Base-by-base conservation (phyloP, 2,797 vertebrate species). In the Myiothlypis coronata region DNA sequence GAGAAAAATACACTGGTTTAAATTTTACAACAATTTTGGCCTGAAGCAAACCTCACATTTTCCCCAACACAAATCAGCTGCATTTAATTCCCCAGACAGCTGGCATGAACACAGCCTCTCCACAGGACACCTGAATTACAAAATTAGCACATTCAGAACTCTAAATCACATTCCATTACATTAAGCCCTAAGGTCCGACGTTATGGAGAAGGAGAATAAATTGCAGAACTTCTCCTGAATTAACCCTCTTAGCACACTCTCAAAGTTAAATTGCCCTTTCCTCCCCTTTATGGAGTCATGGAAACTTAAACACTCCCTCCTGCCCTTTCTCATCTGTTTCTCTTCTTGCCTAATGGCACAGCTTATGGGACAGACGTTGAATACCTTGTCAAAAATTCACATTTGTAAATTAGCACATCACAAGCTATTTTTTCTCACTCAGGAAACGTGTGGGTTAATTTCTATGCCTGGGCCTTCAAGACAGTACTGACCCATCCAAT, bases 121-220 rank as follows among this genome's bases (percentile, higher is more conserved):
- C 94, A 97, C 72, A 97, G 95, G 91, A 96, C 82, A 92, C 93
- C 90, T 96, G 95, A 96, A 97, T 97, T 96, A 97, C 95, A 92
- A 97, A 97, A 98, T 96, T 95, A 98, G 91, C 94, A 96, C 95
- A 96, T 97, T 97, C 69, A 96, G 80, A 96, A 96, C 91, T 94
- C 92, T 97, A 97, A 97, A 97, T 97, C 91, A 95, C 84, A 96
- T 97, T 96, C 94, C 68, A 96, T 97, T 97, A 94, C 94, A 94
- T 97, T 96, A 96, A 97, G 94, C 97, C 90, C 96, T 93, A 80
- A 97, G 96, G 94, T 95, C 74, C 85, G 94, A 87, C 84, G 44
- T 95, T 96, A 96, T 10, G 5, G 88, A 95, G 81, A 97, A 78
- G 27, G 60, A 96, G 90, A 97, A 97, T 95, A 91, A 57, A 92